Evolutionary conservation across 2,888 invertebrate genomes (phyloP).

Genomic region (Cheilosia grossa): DNA sequence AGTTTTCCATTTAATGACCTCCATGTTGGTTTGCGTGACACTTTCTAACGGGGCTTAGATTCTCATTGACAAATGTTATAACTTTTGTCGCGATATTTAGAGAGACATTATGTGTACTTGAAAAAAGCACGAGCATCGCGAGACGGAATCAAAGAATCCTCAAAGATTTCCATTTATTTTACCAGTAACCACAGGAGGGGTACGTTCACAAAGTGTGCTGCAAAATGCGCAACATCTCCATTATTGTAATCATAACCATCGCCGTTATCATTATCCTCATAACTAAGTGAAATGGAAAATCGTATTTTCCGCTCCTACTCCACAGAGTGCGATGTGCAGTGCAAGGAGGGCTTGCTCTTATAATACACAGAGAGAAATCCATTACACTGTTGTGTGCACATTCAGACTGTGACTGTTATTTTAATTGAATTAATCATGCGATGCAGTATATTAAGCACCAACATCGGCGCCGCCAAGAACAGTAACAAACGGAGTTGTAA

Average conservation of each 20-base stretch:
- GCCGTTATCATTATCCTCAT: conserved; percentile 48
- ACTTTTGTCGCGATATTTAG: background rate
- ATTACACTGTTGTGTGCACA: conserved; percentile 57
- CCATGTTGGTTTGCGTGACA: conserved; percentile 23
- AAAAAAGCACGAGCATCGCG: background rate
- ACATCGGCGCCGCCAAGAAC: background rate
- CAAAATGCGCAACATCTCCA: conserved; percentile 30
- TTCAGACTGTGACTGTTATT: conserved; percentile 65
- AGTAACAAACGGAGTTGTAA: conserved; percentile 29
- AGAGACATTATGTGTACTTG: background rate
- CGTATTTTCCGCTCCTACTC: conserved; percentile 37
- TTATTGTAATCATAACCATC: conserved; percentile 51
- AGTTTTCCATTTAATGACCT: conserved; percentile 53
- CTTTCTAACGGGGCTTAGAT: conserved; percentile 18
- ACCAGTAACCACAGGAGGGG: background rate
- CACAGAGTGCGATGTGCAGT: background rate
- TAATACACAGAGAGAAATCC: conserved; percentile 45
- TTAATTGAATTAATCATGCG: conserved; percentile 75
- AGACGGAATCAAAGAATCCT: too few species aligned
- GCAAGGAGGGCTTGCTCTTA: conserved; percentile 1
- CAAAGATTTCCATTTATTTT: background rate
- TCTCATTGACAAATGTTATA: conserved; percentile 38
- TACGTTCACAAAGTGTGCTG: conserved; percentile 1
- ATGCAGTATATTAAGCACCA: conserved; percentile 32
- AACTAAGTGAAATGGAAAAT: conserved; percentile 62